Percentiles rank a stretch among this genome's conserved stretches.
phyloP scores from a whole-genome alignment of 1,140 invertebrate genomes.

The Chelonus insularis region DNA sequence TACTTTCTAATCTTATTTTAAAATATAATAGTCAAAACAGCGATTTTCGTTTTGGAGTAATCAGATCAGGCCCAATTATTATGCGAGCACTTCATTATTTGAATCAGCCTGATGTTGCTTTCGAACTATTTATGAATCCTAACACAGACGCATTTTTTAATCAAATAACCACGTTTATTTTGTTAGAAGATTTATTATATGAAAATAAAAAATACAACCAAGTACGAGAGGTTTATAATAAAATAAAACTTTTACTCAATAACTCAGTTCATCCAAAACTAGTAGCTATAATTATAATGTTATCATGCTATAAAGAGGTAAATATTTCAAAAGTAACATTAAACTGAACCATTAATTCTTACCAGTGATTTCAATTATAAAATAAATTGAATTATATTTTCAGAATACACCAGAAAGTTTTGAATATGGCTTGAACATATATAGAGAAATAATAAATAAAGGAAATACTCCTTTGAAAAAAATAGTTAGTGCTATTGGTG shows the following conservation, averaged over 20 bases:
- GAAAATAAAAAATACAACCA: slow-evolving; percentile 71
- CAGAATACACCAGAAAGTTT: slow-evolving; percentile 74
- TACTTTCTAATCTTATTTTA: slow-evolving; percentile 70
- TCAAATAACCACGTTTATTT: slow-evolving; percentile 70
- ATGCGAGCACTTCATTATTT: slow-evolving; percentile 78
- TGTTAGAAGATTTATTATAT: slow-evolving; percentile 74
- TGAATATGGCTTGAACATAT: slow-evolving; percentile 66
- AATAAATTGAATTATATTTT: slow-evolving; percentile 38
- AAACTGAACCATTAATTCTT: slow-evolving; percentile 12
- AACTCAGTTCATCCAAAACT: slow-evolving; percentile 70
- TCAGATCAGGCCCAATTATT: slow-evolving; percentile 79
- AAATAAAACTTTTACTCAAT: slow-evolving; percentile 61
- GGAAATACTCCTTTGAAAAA: slow-evolving; percentile 65
- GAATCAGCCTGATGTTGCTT: slow-evolving; percentile 70
- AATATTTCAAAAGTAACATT: slow-evolving; percentile 32
- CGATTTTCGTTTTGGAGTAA: slow-evolving; percentile 74
- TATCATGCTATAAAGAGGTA: slow-evolving; percentile 78
- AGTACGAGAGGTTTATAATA: slow-evolving; percentile 67
- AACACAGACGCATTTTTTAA: slow-evolving; percentile 69
- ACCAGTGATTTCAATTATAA: neutral
- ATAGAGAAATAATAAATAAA: slow-evolving; percentile 62
- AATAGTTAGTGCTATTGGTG: slow-evolving; percentile 65
- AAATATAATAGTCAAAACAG: slow-evolving; percentile 75
- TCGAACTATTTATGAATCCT: slow-evolving; percentile 68
- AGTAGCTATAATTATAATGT: slow-evolving; percentile 66